Evolutionary conservation across 2,797 vertebrate species (phyloP).

Genomic region (Alectoris magna): DNA sequence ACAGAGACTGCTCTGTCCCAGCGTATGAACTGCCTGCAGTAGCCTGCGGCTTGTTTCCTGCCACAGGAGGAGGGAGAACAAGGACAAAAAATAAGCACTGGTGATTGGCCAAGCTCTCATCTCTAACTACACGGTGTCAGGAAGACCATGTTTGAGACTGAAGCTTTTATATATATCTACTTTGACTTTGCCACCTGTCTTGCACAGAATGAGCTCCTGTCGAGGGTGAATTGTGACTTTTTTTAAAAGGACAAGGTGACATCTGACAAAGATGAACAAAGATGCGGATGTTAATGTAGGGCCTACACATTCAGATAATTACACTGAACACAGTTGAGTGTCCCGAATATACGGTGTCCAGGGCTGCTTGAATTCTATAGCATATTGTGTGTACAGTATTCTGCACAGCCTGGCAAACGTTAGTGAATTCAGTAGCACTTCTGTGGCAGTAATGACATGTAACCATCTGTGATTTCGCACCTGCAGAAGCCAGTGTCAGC

Average conservation of each 20-base stretch:
- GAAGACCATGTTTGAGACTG: background rate
- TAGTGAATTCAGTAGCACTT: conserved; percentile 74
- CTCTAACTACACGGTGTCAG: background rate
- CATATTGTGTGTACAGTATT: conserved; percentile 66
- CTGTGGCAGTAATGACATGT: conserved; percentile 74
- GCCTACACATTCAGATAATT: conserved; percentile 5
- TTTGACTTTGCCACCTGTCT: conserved; percentile 27
- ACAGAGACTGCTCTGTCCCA: background rate
- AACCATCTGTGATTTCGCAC: conserved; percentile 74
- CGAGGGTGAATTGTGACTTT: background rate
- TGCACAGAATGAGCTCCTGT: background rate
- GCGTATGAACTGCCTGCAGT: background rate
- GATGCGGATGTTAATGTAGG: background rate
- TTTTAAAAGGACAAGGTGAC: conserved; percentile 14
- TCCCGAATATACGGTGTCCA: conserved; percentile 23
- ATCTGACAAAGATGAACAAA: conserved; percentile 20
- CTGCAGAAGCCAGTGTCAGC: conserved; percentile 74
- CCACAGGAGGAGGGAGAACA: background rate
- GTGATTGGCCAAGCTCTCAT: background rate
- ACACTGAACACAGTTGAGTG: background rate
- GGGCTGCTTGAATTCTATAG: conserved; percentile 51
- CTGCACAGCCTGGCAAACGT: conserved; percentile 71
- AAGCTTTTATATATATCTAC: background rate
- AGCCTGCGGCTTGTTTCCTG: conserved; percentile 17
- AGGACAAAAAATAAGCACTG: background rate